phyloP scores from a whole-genome alignment of 2,888 invertebrate species.

The Erebia aethiops region DNA sequence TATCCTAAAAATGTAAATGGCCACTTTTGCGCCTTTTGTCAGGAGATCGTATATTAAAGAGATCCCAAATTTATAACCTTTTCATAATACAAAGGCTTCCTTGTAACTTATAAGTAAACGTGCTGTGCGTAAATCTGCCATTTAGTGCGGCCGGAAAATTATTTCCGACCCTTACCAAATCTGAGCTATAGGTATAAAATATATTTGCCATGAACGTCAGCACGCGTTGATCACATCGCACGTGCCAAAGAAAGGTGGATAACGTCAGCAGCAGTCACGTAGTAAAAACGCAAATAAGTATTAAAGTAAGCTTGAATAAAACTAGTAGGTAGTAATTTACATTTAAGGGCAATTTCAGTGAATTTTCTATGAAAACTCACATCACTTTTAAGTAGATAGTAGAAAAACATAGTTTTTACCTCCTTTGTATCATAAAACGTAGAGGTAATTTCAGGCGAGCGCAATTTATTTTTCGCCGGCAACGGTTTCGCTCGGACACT shows the following conservation, averaged over 20 bases:
- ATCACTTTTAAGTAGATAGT: background rate
- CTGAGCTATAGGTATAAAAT: no score
- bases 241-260: background rate
- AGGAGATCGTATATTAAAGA: no score
- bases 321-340: background rate
- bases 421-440: slow-evolving; percentile 67
- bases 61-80: no score
- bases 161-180: no score
- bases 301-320: background rate
- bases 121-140: no score
- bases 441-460: slow-evolving; percentile 62
- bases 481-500: slow-evolving; percentile 56
- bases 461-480: slow-evolving; percentile 70
- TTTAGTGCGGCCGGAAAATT: no score
- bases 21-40: no score
- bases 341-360: slow-evolving; percentile 1
- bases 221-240: background rate
- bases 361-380: background rate
- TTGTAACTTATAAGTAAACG: no score
- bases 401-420: slow-evolving; percentile 50
- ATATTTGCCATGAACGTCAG: no score
- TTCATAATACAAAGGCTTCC: no score
- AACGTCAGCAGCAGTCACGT: background rate
- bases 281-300: background rate
- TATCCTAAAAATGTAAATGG: no score